These are phyloP conservation scores for Drosophila nannoptera DNA, from an alignment of 1,140 invertebrate species.

Conservation along the genomic window DNA sequence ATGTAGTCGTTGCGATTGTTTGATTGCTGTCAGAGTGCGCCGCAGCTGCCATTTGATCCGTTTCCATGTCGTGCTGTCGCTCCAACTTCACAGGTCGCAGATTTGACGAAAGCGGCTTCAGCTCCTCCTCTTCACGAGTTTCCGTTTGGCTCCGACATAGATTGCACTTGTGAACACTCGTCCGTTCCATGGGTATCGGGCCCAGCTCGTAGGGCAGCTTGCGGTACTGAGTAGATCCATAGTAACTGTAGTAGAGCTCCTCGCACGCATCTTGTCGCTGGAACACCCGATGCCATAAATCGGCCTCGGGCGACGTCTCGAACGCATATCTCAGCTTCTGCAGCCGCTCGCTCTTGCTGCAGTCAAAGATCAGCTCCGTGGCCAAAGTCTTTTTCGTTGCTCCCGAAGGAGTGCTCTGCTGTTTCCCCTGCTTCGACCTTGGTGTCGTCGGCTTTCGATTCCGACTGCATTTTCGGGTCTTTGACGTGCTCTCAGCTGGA, in stretches of 20 bases:
- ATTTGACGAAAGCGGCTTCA: neutral
- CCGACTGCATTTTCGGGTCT: constrained; percentile 1
- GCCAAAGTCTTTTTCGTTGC: constrained; percentile 16
- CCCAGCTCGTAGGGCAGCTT: constrained; percentile 89
- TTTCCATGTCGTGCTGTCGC: constrained; percentile 18
- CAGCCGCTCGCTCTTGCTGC: constrained; percentile 69
- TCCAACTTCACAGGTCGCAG: constrained; percentile 18
- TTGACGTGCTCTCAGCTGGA: constrained; percentile 11
- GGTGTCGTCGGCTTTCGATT: constrained; percentile 6
- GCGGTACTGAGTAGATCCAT: constrained; percentile 80
- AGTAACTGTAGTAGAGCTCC: constrained; percentile 80
- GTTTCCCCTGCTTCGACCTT: constrained; percentile 13
- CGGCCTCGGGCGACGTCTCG: constrained; percentile 85
- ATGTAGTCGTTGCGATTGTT: constrained; percentile 21
- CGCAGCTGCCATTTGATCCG: constrained; percentile 9
- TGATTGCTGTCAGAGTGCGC: constrained; percentile 28
- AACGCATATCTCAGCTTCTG: constrained; percentile 87
- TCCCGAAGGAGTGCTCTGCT: constrained; percentile 13
- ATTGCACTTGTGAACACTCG: constrained; percentile 69
- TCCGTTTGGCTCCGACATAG: constrained; percentile 40
- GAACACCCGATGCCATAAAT: constrained; percentile 89
- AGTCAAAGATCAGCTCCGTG: constrained; percentile 56
- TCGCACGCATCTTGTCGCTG: constrained; percentile 86
- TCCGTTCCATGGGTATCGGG: constrained; percentile 80
- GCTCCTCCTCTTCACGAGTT: neutral